Conservation (phyloP, 1,140 invertebrate species). For the Gonatopus flavifemur region DNA sequence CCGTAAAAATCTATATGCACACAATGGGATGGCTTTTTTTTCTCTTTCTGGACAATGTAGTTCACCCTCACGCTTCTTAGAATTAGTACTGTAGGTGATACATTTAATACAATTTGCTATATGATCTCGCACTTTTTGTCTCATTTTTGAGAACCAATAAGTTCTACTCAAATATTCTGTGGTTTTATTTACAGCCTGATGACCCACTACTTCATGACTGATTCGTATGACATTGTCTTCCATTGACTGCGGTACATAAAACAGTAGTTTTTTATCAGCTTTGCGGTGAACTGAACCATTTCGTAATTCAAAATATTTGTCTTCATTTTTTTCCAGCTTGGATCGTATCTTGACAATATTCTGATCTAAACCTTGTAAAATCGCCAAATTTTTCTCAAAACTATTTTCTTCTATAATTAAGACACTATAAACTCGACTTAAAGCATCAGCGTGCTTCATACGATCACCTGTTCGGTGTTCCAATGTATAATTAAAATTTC, state of each 20-base stretch:
- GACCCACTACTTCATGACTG: slow-evolving; percentile 25
- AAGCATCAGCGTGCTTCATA: not conserved
- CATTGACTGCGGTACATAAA: slow-evolving; percentile 26
- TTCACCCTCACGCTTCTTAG: not conserved
- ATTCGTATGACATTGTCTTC: slow-evolving; percentile 12
- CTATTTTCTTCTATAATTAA: not conserved
- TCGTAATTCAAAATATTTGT: slow-evolving; percentile 3
- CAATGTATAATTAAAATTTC: not conserved
- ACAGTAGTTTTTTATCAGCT: slow-evolving; percentile 10
- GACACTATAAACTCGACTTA: not conserved
- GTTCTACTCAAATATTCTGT: slow-evolving; percentile 9
- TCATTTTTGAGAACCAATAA: slow-evolving; percentile 30
- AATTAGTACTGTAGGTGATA: not conserved
- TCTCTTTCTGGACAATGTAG: not conserved
- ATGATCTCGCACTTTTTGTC: slow-evolving; percentile 17
- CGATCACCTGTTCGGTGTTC: not conserved
- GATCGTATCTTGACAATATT: not conserved
- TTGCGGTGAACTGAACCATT: slow-evolving; percentile 13
- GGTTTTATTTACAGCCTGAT: slow-evolving; percentile 25
- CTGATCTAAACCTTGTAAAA: not conserved
- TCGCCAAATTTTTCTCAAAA: not conserved
- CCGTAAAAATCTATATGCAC: not conserved
- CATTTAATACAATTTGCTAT: slow-evolving; percentile 4
- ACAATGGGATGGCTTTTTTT: not conserved
- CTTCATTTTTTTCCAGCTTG: slow-evolving; percentile 4